Percentiles rank a stretch among this genome's conserved stretches.
Conservation (phyloP, 1,140 invertebrate genomes). For the Lepidostoma basale region DNA sequence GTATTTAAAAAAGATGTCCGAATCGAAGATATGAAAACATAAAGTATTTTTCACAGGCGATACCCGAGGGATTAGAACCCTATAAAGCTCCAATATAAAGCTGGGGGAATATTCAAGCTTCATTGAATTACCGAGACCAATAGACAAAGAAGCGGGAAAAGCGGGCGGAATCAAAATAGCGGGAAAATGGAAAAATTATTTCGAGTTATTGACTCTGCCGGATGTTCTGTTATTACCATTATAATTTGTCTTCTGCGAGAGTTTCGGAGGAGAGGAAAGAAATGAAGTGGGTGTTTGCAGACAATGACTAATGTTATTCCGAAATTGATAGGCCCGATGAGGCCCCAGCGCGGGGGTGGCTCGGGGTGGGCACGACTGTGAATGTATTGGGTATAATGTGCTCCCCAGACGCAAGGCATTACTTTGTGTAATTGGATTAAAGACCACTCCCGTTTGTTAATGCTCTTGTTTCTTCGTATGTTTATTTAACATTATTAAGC, state of each 20-base stretch:
- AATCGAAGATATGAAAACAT: slow-evolving; percentile 17
- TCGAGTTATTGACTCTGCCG: slow-evolving; percentile 41
- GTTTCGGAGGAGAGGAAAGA: slow-evolving; percentile 31
- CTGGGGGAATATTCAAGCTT: slow-evolving; percentile 23
- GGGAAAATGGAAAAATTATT: slow-evolving; percentile 46
- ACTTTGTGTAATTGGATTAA: slow-evolving; percentile 47
- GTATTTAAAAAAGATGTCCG: too few relatives aligned
- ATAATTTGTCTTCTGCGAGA: slow-evolving; percentile 41
- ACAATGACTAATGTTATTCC: slow-evolving; percentile 47
- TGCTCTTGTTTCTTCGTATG: slow-evolving; percentile 41
- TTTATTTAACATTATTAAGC: slow-evolving; percentile 46
- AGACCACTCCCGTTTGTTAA: slow-evolving; percentile 47
- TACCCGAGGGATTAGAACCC: slow-evolving; percentile 38
- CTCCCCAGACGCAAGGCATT: slow-evolving; percentile 43
- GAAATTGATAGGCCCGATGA: slow-evolving; percentile 45
- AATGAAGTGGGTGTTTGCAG: slow-evolving; percentile 44
- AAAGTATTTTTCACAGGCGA: slow-evolving; percentile 30
- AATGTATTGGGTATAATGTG: neutral
- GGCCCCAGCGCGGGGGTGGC: slow-evolving; percentile 12
- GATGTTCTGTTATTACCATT: slow-evolving; percentile 44
- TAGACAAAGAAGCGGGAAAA: slow-evolving; percentile 32
- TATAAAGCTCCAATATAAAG: slow-evolving; percentile 27
- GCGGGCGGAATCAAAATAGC: slow-evolving; percentile 30
- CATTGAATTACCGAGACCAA: slow-evolving; percentile 38
- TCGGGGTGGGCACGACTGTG: neutral